These are phyloP conservation scores for Pammene aurita DNA, from an alignment of 2,888 invertebrate genomes.

Conservation along the genomic window DNA sequence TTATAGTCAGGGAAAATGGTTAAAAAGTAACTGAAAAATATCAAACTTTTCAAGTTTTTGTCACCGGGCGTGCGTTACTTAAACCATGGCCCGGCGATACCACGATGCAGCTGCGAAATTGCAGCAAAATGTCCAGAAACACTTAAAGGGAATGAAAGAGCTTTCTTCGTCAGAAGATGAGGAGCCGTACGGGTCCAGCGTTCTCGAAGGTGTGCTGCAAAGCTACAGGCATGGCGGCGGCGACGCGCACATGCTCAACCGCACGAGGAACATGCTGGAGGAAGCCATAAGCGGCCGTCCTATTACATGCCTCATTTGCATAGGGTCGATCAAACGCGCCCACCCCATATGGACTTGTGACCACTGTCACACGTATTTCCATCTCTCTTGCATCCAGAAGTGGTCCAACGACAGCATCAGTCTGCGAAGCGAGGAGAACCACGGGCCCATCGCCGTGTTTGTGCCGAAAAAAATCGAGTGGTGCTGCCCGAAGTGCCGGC, in stretches of 20 bases:
- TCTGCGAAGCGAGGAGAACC: conserved; percentile 85
- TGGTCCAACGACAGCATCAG: conserved; percentile 95
- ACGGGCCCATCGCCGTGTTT: conserved; percentile 71
- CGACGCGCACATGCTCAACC: conserved; percentile 68
- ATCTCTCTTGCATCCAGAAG: conserved; percentile 93
- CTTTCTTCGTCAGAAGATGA: conserved; percentile 78
- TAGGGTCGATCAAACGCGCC: conserved; percentile 91
- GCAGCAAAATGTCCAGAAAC: conserved; percentile 75
- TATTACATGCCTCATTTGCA: conserved; percentile 94
- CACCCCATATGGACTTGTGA: conserved; percentile 95
- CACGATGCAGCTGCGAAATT: conserved; percentile 75
- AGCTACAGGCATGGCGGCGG: conserved; percentile 73
- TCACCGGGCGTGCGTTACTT: conserved; percentile 8
- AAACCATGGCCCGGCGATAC: conserved; percentile 72
- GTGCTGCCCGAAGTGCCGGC: conserved; percentile 94
- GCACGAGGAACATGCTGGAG: conserved; percentile 89
- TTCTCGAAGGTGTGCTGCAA: conserved; percentile 71
- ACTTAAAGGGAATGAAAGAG: conserved; percentile 73
- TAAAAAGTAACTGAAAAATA: conserved; percentile 4
- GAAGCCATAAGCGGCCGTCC: conserved; percentile 91
- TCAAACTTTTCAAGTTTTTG: neutral
- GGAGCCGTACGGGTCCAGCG: conserved; percentile 69
- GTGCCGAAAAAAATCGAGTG: conserved; percentile 80
- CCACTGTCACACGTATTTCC: conserved; percentile 92
- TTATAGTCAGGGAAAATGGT: neutral